phyloP scores from a whole-genome alignment of 1,140 invertebrate species.

The Drosophila lacertosa region DNA sequence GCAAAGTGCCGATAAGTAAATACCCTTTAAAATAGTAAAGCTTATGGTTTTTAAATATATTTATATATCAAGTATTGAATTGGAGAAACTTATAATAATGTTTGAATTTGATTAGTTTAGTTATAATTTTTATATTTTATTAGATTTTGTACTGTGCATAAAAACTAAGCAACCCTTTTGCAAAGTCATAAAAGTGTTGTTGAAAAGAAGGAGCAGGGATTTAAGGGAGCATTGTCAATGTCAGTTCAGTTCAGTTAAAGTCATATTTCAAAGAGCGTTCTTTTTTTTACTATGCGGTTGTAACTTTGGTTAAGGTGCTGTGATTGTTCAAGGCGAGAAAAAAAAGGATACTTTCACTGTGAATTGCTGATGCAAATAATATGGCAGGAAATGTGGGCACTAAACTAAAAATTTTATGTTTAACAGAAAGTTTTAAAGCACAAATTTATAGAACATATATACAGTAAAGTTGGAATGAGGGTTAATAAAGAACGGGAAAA shows the following conservation, averaged over 20 bases:
- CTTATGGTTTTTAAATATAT: too few relatives aligned
- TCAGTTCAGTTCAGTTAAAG: slow-evolving; percentile 48
- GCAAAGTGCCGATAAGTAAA: not conserved
- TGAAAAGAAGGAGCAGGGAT: not conserved
- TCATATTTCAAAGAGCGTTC: slow-evolving; percentile 62
- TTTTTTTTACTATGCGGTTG: slow-evolving; percentile 26
- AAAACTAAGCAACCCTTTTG: too few relatives aligned
- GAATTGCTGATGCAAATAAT: slow-evolving; percentile 4
- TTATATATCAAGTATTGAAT: too few relatives aligned
- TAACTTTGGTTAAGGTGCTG: slow-evolving; percentile 38
- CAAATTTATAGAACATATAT: too few relatives aligned
- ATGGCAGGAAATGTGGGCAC: not conserved
- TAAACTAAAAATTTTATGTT: not conserved
- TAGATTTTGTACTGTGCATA: too few relatives aligned
- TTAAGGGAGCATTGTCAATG: slow-evolving; percentile 50
- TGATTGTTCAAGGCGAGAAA: slow-evolving; percentile 13
- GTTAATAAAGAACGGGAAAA: too few relatives aligned
- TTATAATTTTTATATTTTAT: too few relatives aligned
- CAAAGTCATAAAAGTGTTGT: not conserved
- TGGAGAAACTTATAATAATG: too few relatives aligned
- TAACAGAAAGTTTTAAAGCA: not conserved
- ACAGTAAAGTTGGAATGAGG: too few relatives aligned
- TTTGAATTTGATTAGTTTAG: too few relatives aligned
- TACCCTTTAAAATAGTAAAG: not conserved
- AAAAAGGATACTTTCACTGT: slow-evolving; percentile 5